These are phyloP conservation scores for Campoletis sonorensis DNA, from an alignment of 1,140 invertebrate species.

Conservation along the genomic window DNA sequence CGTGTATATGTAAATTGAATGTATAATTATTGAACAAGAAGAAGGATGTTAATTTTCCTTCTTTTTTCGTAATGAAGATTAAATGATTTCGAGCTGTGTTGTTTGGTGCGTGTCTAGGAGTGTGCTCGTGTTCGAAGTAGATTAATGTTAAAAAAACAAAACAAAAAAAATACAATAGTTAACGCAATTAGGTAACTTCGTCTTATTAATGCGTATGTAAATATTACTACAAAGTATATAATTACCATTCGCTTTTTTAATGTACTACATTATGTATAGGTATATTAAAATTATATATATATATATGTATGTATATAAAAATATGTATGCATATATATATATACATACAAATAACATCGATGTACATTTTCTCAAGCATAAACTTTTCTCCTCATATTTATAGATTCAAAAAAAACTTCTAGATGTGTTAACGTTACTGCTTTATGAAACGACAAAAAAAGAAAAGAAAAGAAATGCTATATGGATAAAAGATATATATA, in stretches of 20 bases:
- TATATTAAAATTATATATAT: not conserved
- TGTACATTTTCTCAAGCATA: constrained; percentile 67
- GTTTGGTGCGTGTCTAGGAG: constrained; percentile 46
- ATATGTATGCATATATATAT: not conserved
- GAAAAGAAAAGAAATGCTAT: constrained; percentile 57
- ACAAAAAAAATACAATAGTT: constrained; percentile 24
- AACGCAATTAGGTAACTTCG: not conserved
- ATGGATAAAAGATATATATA: constrained; percentile 60
- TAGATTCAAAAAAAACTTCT: constrained; percentile 67
- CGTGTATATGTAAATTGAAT: constrained; percentile 64
- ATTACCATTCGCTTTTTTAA: constrained; percentile 69
- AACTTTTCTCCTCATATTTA: constrained; percentile 63
- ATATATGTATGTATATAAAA: too few relatives aligned
- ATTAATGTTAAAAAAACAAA: constrained; percentile 45
- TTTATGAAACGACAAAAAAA: constrained; percentile 54
- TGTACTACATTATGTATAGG: constrained; percentile 52
- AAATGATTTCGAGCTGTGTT: constrained; percentile 35
- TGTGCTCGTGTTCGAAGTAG: constrained; percentile 53
- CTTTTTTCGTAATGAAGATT: constrained; percentile 24
- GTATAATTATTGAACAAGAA: constrained; percentile 60
- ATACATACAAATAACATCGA: constrained; percentile 51
- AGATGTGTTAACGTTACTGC: constrained; percentile 71
- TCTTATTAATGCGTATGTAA: constrained; percentile 50
- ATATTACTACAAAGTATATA: constrained; percentile 47
- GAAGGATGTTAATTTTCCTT: not conserved